These are phyloP conservation scores for Sebastes hopkinsi DNA, from an alignment of 2,797 vertebrate species.

Conservation along the genomic window DNA sequence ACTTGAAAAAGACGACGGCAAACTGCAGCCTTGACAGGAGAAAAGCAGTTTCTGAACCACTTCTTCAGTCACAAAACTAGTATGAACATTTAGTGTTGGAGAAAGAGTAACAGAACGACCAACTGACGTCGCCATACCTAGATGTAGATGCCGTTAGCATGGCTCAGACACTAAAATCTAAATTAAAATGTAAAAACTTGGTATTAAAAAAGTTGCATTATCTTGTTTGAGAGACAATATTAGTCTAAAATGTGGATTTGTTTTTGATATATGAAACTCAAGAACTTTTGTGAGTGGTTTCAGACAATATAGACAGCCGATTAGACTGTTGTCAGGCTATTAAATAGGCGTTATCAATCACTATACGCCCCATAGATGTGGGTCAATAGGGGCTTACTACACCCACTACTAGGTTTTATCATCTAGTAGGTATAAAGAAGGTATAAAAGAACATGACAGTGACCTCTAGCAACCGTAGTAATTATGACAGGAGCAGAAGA, in stretches of 20 bases:
- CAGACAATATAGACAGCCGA: background rate
- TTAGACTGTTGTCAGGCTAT: too few relatives aligned
- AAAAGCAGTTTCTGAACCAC: background rate
- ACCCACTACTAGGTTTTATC: too few relatives aligned
- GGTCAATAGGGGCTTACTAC: too few relatives aligned
- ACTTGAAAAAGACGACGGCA: background rate
- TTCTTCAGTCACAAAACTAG: background rate
- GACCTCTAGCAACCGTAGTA: too few relatives aligned
- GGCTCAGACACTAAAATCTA: background rate
- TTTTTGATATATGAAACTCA: background rate
- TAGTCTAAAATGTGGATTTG: background rate
- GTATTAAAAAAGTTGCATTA: background rate
- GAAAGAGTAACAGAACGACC: background rate
- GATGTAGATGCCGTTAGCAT: background rate
- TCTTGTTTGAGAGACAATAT: background rate
- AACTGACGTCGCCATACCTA: rapidly evolving
- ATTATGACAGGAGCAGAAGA: too few relatives aligned
- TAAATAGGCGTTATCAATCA: too few relatives aligned
- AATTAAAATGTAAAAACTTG: background rate
- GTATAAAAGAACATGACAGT: too few relatives aligned
- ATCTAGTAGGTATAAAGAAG: too few relatives aligned
- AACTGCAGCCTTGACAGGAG: constrained; percentile 23
- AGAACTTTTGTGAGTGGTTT: background rate
- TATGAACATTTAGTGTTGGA: background rate
- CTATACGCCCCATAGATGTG: too few relatives aligned